These are phyloP conservation scores for Oedothorax gibbosus DNA, from an alignment of 1,140 invertebrate genomes.

Conservation along the genomic window DNA sequence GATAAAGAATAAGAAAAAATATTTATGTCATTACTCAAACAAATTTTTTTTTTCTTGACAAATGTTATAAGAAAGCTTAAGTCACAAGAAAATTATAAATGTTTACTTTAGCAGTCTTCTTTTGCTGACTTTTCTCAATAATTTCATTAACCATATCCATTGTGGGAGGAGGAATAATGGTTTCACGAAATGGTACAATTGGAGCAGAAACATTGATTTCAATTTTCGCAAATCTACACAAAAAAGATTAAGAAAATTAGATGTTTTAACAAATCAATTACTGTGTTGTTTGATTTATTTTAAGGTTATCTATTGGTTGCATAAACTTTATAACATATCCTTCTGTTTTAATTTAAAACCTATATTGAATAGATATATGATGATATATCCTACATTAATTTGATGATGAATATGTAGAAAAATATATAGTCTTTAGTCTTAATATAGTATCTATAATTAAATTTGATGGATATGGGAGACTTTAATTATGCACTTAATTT, in stretches of 20 bases:
- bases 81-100: neutral
- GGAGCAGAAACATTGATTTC: conserved; percentile 91
- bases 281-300: neutral
- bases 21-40: no score
- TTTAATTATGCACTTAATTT: no score
- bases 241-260: conserved; percentile 62
- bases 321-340: no score
- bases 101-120: conserved; percentile 39
- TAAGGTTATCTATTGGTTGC: no score
- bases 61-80: neutral
- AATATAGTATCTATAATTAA: no score
- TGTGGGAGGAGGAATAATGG: conserved; percentile 84
- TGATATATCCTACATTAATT: no score
- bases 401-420: no score
- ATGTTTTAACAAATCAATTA: conserved; percentile 1
- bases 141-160: conserved; percentile 90
- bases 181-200: conserved; percentile 96
- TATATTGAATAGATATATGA: no score
- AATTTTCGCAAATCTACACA: conserved; percentile 84
- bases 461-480: no score
- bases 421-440: no score
- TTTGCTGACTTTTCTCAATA: conserved; percentile 59
- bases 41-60: neutral
- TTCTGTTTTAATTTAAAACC: no score
- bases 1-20: no score